Conservation (phyloP, 2,797 vertebrate species). For the Lithobates sylvaticus region DNA sequence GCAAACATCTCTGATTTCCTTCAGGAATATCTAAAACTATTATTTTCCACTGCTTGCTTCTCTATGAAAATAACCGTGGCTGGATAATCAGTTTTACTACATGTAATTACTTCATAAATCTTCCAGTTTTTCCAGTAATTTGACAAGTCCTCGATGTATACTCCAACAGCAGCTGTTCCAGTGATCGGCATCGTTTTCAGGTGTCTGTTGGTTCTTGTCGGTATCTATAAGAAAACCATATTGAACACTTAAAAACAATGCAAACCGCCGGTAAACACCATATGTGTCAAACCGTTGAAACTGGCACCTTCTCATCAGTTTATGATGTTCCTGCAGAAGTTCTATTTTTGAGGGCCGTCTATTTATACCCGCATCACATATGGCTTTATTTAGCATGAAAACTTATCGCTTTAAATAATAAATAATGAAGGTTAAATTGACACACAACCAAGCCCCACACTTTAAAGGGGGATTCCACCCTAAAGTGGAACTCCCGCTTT, state of each 20-base stretch:
- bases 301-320: slow-evolving; percentile 4
- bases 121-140: slow-evolving; percentile 40
- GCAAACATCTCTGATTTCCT: not conserved
- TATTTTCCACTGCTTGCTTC: slow-evolving; percentile 28
- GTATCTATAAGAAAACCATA: slow-evolving; percentile 16
- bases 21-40: slow-evolving; percentile 8
- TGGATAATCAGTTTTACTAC: slow-evolving; percentile 39
- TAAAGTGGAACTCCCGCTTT: too few relatives aligned
- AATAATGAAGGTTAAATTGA: too few relatives aligned
- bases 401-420: not conserved
- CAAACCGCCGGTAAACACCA: slow-evolving; percentile 5
- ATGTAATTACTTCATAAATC: slow-evolving; percentile 52
- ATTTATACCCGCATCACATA: slow-evolving; percentile 14
- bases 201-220: slow-evolving; percentile 11
- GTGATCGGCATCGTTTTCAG: slow-evolving; percentile 5
- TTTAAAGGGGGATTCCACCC: too few relatives aligned
- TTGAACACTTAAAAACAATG: slow-evolving; percentile 29
- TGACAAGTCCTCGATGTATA: slow-evolving; percentile 34
- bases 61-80: slow-evolving; percentile 6
- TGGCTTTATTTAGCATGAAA: slow-evolving; percentile 11
- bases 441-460: too few relatives aligned
- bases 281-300: slow-evolving; percentile 20
- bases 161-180: slow-evolving; percentile 29
- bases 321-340: not conserved
- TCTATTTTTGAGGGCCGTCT: slow-evolving; percentile 31